A percentile compares a stretch with the other conserved stretches of the same genome.
phyloP scores from a whole-genome alignment of 2,113 vertebrate species.

The Calidris pygmaea region DNA sequence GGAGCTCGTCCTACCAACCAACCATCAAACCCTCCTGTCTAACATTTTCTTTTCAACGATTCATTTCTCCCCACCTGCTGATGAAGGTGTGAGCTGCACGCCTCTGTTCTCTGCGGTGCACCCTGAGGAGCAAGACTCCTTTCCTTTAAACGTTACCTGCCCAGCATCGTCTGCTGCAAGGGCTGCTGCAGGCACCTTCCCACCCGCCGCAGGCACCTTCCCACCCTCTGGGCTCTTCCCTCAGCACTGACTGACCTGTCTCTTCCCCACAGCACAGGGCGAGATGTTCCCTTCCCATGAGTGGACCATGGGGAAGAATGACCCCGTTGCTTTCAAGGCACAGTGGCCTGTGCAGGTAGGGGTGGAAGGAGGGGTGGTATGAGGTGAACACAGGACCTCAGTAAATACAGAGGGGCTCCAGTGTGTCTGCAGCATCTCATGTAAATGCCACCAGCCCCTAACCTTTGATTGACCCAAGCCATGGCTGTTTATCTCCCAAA shows the following conservation, averaged over 20 bases:
- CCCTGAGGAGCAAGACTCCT: background rate
- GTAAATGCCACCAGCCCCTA: background rate
- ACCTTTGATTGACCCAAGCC: too few species aligned
- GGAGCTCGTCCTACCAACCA: background rate
- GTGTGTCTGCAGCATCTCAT: background rate
- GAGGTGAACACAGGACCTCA: background rate
- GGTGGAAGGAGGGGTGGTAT: background rate
- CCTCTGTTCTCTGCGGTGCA: background rate
- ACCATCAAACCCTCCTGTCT: background rate
- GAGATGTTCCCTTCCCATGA: background rate
- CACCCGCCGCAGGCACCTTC: background rate
- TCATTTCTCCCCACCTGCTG: background rate
- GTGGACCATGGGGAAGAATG: background rate
- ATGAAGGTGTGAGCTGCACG: background rate
- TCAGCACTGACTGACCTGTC: background rate
- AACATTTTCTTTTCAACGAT: background rate
- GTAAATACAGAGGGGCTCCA: background rate
- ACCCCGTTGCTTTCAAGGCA: background rate
- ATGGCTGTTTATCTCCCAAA: background rate
- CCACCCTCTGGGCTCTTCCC: background rate
- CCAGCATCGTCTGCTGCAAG: background rate
- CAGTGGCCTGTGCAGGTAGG: background rate
- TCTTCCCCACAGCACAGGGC: background rate
- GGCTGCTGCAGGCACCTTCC: background rate
- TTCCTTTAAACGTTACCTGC: background rate